phyloP scores from a whole-genome alignment of 2,797 vertebrate genomes.

The Melanotaenia nigrans region DNA sequence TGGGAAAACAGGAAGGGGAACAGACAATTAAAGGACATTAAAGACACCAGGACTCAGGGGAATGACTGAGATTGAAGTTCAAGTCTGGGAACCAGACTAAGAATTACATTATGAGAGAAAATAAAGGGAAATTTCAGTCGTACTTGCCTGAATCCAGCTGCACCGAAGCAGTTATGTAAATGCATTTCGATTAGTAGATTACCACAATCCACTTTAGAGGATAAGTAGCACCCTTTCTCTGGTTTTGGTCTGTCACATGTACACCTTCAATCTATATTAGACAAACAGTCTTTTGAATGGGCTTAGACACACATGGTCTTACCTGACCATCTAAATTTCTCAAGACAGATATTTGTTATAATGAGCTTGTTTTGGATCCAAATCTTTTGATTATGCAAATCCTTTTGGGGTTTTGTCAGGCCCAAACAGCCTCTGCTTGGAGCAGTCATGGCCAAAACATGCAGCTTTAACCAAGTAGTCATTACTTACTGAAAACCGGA shows the following conservation, averaged over 20 bases:
- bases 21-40: slow-evolving; percentile 26
- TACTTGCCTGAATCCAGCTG: slow-evolving; percentile 69
- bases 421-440: slow-evolving; percentile 3
- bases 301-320: slow-evolving; percentile 36
- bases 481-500: slow-evolving; percentile 42
- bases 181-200: slow-evolving; percentile 74
- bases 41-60: slow-evolving; percentile 24
- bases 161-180: slow-evolving; percentile 74
- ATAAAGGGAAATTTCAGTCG: slow-evolving; percentile 49
- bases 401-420: slow-evolving; percentile 29
- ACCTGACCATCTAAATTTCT: slow-evolving; percentile 45
- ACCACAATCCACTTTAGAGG: slow-evolving; percentile 71
- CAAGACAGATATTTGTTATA: slow-evolving; percentile 50
- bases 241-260: slow-evolving; percentile 51
- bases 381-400: slow-evolving; percentile 62
- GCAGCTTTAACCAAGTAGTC: slow-evolving; percentile 19
- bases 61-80: slow-evolving; percentile 40
- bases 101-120: slow-evolving; percentile 42
- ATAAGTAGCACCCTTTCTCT: slow-evolving; percentile 55
- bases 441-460: not conserved
- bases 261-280: slow-evolving; percentile 50
- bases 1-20: slow-evolving; percentile 24
- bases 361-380: slow-evolving; percentile 56
- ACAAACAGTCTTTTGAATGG: slow-evolving; percentile 47
- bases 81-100: slow-evolving; percentile 39